Conservation (phyloP, 2,888 invertebrate genomes). For the Urechis unicinctus region DNA sequence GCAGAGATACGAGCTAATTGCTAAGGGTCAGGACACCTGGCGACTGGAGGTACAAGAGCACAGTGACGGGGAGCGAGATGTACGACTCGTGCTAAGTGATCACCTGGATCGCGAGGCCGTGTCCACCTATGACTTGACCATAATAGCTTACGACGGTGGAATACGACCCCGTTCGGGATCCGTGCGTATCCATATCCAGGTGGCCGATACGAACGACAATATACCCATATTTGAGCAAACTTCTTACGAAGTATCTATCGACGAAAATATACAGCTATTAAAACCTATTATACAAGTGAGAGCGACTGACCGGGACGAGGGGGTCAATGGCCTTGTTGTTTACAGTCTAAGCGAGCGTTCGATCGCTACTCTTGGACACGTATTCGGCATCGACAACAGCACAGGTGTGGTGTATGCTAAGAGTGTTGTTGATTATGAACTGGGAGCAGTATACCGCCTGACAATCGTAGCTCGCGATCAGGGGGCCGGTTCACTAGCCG, state of each 20-base stretch:
- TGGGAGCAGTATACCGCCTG: not conserved
- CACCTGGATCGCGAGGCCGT: constrained; percentile 9
- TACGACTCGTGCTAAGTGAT: not conserved
- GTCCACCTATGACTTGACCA: constrained; percentile 1
- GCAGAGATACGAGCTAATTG: constrained; percentile 9
- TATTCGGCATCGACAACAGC: constrained; percentile 9
- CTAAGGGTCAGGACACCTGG: not conserved
- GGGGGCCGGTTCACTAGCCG: not conserved
- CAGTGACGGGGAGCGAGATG: not conserved
- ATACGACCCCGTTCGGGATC: constrained; percentile 6
- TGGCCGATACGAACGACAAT: constrained; percentile 16
- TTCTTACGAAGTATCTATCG: constrained; percentile 6
- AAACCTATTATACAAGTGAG: constrained; percentile 1
- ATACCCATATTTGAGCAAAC: constrained; percentile 7
- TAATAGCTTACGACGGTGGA: constrained; percentile 10
- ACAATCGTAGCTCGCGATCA: not conserved
- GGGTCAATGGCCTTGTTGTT: not conserved
- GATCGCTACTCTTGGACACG: not conserved
- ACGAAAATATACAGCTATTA: not conserved
- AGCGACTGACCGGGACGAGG: constrained; percentile 4
- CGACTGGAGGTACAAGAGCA: not conserved
- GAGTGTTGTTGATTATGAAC: constrained; percentile 12
- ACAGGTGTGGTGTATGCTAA: constrained; percentile 12
- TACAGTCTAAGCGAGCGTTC: not conserved
- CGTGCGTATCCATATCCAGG: constrained; percentile 2